Evolutionary conservation across 2,797 vertebrate species (phyloP), one percentile per base, ranked within the genome.

Genomic region (Acrossocheilus fasciatus): DNA sequence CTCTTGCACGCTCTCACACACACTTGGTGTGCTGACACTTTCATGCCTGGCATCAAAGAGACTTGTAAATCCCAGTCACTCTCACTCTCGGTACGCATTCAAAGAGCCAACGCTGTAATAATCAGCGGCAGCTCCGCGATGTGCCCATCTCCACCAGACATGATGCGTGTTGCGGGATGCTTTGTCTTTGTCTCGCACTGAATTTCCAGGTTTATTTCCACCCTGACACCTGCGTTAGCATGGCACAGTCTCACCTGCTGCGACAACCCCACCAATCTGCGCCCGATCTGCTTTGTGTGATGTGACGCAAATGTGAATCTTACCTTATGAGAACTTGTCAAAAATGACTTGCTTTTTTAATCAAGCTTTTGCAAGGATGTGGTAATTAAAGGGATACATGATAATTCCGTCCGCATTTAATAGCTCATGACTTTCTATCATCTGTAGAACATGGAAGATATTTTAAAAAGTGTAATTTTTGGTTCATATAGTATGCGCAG

Each of bases 31-130:
- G 81, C 88, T 88, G 89, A 91, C 90, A 89, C 89, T 81, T 88
- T 91, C 87, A 84, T 88, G 83, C 90, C 86, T 90, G 76, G 89
- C 89, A 90, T 91, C 91, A 91, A 91, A 91, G 89, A 91, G 91
- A 92, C 90, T 91, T 91, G 89, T 90, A 91, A 91, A 92, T 92
- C 87, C 89, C 87, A 90, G 86, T 83, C 85, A 76, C 81, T 84
- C 72, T 69, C 87, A 77, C 87, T 73, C 74, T 84, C 72, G 34
- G 52, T 72, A 57, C 6, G 30, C 81, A 83, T 88, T 87, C 82
- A 80, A 81, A 88, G 72, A 70, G 80, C 74, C 84, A 68, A 83
- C 47, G 50, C 84, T 89, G 87, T 89, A 84, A 83, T 91, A 88
- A 90, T 89, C 88, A 75, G 59, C 66, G 57, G 76, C 66, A 84